Evolutionary conservation across 2,113 vertebrate species (phyloP), one percentile per base, ranked within the genome.

Genomic region (Rhombomys opimus): DNA sequence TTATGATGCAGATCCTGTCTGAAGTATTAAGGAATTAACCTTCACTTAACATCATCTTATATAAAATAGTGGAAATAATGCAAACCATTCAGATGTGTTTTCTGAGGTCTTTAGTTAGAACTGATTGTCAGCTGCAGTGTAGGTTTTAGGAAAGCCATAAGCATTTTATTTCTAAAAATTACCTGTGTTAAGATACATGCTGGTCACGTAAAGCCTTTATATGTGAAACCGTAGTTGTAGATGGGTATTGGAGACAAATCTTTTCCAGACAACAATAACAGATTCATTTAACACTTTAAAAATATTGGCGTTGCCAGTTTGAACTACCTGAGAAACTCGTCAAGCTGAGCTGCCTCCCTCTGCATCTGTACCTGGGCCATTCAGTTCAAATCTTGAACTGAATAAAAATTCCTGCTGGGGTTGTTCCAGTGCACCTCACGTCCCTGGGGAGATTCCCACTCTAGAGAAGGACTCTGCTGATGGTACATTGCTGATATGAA

Each of bases 121-220:
- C 72, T 80, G n/a, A 59, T 77, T 87, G 80, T 88, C 59, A 80
- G 70, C 41, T 90, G 67, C 35, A 59, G 6, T 81, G 96, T 91
- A 97, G 82, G 6, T 92, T 93, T 90, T 94, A 76, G 88, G 32
- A 18, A 35, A 70, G 30, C n/a, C 22, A 77, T n/a, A 82, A 82
- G 73, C 86, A 81, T 57, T 59, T 7, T n/a, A 4, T 94, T 8
- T 76, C 52, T 59, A 78, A 87, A 89, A 80, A 54, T 41, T 46
- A 10, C 30, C 11, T 59, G 38, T 86, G 18, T 61, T n/a, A n/a
- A 76, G 41, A 73, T 61, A 46, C 32, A 20, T 84, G 30, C 38
- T 63, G 20, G 8, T 22, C 75, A 11, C 15, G 22, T 57, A 3
- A 95, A 67, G 2, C 20, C 85, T 93, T 91, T 75, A 46, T 73